Evolutionary conservation across 2,797 vertebrate genomes (phyloP), one percentile per base, ranked within the genome.

Genomic region (Paedocypris micromegethes): DNA sequence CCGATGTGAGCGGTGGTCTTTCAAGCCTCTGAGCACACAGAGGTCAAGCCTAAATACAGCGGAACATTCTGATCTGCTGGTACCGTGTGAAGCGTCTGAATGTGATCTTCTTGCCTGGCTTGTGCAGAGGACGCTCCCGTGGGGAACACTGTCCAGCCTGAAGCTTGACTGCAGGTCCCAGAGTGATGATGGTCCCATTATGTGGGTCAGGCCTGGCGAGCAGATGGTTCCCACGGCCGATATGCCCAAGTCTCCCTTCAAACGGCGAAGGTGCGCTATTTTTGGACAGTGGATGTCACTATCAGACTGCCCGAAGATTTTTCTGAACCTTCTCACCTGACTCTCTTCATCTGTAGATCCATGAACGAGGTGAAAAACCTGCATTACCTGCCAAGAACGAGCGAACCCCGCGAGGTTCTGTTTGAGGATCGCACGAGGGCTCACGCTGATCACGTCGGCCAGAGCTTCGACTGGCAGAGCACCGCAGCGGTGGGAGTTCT

Each of bases 401-500:
- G 93, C 2, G 97, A 98, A 78, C 97, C 96, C 70, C 91, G 96
- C 0, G 97, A 98, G 87, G 92, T 98, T 68, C 91, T 99, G 75
- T 99, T 98, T 68, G 96, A 99, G 86, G 97, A 99, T 69, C 89
- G 97, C 77, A 98, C 96, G 0, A 90, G 93, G 79, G 97, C 96
- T 47, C 97, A 99, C 0, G 97, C 97, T 0, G 97, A 99, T 81
- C 96, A 99, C 0, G 95, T 99, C 39, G 97, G 97, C 6, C 97
- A 99, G 79, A 97, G 95, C 66, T 98, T 98, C 73, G 96, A 99
- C 89, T 98, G 97, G 96, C 94, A 98, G 89, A 99, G 95, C 83
- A 98, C 97, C 0, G 97, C 96, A n/a, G 97, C 97, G 37, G 97
- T 99, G 0, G 97, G 97, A 0, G 96, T 99, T 5, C 89, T 99